Conservation (phyloP, 2,113 vertebrate species). For the Desmodus rotundus region DNA sequence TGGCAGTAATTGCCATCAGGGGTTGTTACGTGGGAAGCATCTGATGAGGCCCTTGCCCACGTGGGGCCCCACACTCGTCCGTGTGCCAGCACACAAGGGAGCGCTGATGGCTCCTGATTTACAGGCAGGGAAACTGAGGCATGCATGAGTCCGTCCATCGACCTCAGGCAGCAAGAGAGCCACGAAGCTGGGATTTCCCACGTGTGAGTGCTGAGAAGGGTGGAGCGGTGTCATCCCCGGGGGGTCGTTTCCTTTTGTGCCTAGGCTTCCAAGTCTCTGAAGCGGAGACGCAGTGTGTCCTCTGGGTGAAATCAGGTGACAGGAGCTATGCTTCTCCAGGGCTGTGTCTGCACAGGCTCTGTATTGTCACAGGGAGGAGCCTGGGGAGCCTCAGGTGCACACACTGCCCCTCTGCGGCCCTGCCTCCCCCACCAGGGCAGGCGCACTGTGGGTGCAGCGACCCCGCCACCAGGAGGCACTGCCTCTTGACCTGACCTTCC, state of each 20-base stretch:
- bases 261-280: not conserved
- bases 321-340: rapidly evolving
- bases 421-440: not conserved
- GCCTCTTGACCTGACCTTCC: not conserved
- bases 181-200: not conserved
- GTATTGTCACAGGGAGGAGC: not conserved
- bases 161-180: not conserved
- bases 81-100: not conserved
- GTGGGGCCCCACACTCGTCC: not conserved
- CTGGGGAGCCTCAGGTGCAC: not conserved
- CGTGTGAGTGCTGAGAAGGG: not conserved
- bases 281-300: not conserved
- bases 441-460: not conserved
- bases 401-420: rapidly evolving
- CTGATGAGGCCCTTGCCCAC: not conserved
- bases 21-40: not conserved
- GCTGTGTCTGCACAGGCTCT: not conserved
- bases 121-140: not conserved
- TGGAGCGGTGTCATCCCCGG: not conserved
- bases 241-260: not conserved
- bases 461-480: rapidly evolving
- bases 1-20: not conserved
- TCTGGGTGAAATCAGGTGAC: not conserved
- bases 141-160: rapidly evolving
- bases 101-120: no score